Percentiles rank a stretch among this genome's conserved stretches.
These are phyloP conservation scores for Leptura quadrifasciata DNA, from an alignment of 2,888 invertebrate genomes.

Conservation along the genomic window DNA sequence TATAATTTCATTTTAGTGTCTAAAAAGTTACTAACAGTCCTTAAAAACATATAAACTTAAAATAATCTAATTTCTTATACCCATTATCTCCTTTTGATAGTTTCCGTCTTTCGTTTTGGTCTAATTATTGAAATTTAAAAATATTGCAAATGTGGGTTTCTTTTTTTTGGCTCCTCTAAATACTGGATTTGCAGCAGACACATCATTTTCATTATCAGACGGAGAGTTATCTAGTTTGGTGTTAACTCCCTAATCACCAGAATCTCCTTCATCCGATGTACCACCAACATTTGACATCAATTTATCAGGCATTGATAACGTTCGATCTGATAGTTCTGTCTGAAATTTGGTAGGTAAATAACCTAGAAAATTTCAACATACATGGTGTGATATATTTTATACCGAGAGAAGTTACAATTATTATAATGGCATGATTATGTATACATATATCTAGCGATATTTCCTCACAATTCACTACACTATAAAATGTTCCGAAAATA, in stretches of 20 bases:
- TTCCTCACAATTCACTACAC: no score
- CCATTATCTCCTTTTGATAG: slow-evolving; percentile 15
- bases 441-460: no score
- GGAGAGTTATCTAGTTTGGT: slow-evolving; percentile 62
- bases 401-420: no score
- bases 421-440: no score
- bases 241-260: slow-evolving; percentile 70
- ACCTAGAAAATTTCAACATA: no score
- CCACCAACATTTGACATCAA: slow-evolving; percentile 66
- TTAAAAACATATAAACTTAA: slow-evolving; percentile 40
- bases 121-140: slow-evolving; percentile 61
- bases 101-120: slow-evolving; percentile 30
- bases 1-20: neutral
- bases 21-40: slow-evolving; percentile 10
- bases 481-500: no score
- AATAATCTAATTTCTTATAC: slow-evolving; percentile 12
- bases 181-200: slow-evolving; percentile 46
- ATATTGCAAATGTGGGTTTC: slow-evolving; percentile 58
- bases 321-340: no score
- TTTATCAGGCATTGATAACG: slow-evolving; percentile 72
- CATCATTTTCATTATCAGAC: slow-evolving; percentile 61
- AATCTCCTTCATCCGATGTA: slow-evolving; percentile 67
- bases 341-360: no score
- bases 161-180: slow-evolving; percentile 55
- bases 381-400: no score